phyloP scores from a whole-genome alignment of 2,888 invertebrate genomes.

The Homarus gammarus region DNA sequence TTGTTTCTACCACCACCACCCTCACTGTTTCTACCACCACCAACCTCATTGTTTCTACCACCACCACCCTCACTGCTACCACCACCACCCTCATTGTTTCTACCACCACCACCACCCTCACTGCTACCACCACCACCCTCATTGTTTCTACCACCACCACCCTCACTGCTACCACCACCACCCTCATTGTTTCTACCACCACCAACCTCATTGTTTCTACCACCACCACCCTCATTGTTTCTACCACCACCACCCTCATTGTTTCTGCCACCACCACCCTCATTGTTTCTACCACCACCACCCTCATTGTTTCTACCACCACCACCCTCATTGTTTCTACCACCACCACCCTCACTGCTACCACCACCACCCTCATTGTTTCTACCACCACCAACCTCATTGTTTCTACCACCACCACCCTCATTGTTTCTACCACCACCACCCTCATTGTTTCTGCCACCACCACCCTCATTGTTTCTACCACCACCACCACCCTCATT shows the following conservation, averaged over 20 bases:
- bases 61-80: constrained; percentile 6
- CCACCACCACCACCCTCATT: background rate
- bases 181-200: background rate
- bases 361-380: background rate
- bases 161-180: background rate
- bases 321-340: no score
- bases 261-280: background rate
- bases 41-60: no score
- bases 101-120: background rate
- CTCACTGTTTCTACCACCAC: background rate
- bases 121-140: background rate
- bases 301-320: background rate
- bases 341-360: constrained; percentile 11
- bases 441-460: no score
- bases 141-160: no score
- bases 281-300: background rate
- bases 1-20: background rate
- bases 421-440: no score
- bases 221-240: no score
- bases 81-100: background rate
- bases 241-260: constrained; percentile 22
- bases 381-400: background rate
- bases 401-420: background rate
- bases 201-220: background rate
- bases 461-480: constrained; percentile 6